Percentiles rank a stretch among this genome's conserved stretches.
These are phyloP conservation scores for Allolobophora icterica DNA, from an alignment of 2,888 invertebrate species.

Conservation along the genomic window DNA sequence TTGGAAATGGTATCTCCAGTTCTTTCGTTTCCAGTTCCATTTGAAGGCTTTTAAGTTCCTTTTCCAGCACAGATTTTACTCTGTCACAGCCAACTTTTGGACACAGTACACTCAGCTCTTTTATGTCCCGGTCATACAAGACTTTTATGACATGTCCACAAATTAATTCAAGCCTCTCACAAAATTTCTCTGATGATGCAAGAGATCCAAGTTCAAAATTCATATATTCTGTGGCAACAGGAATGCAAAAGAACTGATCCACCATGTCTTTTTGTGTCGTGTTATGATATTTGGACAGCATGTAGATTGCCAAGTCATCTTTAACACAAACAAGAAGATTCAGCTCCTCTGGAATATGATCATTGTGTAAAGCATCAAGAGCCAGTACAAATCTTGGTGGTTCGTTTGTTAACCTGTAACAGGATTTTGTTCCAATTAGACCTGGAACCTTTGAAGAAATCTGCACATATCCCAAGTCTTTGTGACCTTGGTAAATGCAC, in stretches of 20 bases:
- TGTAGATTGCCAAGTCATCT: neutral
- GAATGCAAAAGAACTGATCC: neutral
- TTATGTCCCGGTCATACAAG: neutral
- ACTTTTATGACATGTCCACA: neutral
- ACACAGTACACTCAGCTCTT: neutral
- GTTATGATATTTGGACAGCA: neutral
- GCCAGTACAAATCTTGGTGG: neutral
- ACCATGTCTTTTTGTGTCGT: neutral
- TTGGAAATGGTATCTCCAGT: neutral
- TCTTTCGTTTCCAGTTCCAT: neutral
- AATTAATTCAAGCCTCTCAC: neutral
- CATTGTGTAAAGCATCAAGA: neutral
- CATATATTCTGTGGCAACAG: neutral
- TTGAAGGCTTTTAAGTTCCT: neutral
- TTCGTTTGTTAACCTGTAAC: neutral
- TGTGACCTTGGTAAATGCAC: constrained; percentile 20
- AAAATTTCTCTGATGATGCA: neutral
- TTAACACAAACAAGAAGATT: neutral
- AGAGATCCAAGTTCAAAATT: constrained; percentile 19
- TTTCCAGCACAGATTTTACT: neutral
- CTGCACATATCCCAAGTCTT: neutral
- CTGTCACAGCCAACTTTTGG: neutral
- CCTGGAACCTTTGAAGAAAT: neutral
- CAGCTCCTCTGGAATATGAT: neutral
- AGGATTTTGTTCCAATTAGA: neutral